These are phyloP conservation scores for Sphaeramia orbicularis DNA, from an alignment of 2,797 vertebrate genomes.

Conservation along the genomic window DNA sequence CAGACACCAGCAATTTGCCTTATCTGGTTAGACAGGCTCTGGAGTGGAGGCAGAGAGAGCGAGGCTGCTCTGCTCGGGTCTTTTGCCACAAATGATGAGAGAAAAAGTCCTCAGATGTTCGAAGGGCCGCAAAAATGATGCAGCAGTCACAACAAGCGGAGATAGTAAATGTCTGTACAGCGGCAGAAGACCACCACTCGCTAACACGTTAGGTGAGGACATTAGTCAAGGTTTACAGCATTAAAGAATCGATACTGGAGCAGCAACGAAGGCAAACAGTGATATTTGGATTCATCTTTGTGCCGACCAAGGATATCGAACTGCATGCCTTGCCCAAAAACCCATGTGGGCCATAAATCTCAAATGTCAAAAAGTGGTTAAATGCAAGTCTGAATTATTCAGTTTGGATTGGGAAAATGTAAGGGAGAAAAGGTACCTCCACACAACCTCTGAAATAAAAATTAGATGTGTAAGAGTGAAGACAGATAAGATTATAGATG, in stretches of 20 bases:
- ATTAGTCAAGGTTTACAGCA: constrained; percentile 82
- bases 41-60: constrained; percentile 50
- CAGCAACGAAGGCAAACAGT: constrained; percentile 72
- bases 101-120: constrained; percentile 70
- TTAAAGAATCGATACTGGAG: constrained; percentile 78
- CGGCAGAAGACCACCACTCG: constrained; percentile 53
- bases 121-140: constrained; percentile 62
- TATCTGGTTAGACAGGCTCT: constrained; percentile 76
- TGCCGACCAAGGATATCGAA: constrained; percentile 74
- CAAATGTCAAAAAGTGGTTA: constrained; percentile 72
- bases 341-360: constrained; percentile 74
- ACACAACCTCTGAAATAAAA: constrained; percentile 38
- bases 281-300: constrained; percentile 81
- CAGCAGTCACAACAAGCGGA: constrained; percentile 59
- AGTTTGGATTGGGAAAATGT: constrained; percentile 59
- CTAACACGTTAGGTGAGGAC: constrained; percentile 72
- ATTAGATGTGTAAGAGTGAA: constrained; percentile 32
- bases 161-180: constrained; percentile 59
- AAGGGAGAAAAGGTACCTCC: constrained; percentile 37
- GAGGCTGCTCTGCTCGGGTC: constrained; percentile 44
- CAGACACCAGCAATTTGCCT: constrained; percentile 80
- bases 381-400: constrained; percentile 73
- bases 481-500: constrained; percentile 46
- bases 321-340: constrained; percentile 63
- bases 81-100: constrained; percentile 64